Base-by-base conservation (phyloP, 2,888 invertebrate genomes). In the Cecidostiba fungosa region DNA sequence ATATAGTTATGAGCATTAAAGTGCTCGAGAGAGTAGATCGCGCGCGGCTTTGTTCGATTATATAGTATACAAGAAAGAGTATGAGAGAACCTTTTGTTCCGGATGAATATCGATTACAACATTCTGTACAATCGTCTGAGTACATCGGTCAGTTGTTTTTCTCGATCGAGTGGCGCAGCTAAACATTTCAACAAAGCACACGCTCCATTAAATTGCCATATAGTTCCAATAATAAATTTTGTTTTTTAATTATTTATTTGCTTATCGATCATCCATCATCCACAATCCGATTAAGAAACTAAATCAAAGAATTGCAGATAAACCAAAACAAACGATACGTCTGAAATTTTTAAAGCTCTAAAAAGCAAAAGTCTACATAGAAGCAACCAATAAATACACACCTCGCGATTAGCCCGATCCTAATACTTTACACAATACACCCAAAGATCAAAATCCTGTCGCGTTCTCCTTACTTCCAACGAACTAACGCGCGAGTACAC, bases 181-280 rank as follows among this genome's bases (percentile, higher is more conserved):
- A 86, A 86, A 86, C 86, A 86, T 80, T 86, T 80, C 74, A 83
- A 85, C 39, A 85, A 82, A 82, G 47, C 43, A 79, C 83, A 80
- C 54, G 59, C 23, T 70, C 82, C 62, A 59, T 85, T 76, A 82
- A 70, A 47, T 66, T 77, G 6, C 14, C 50, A 50, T 36, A 39
- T 62, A 1, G 32, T 43, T 23, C 12, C 14, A 73, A 43, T 73
- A 2, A n/a, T 19, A 54, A 69, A 69, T 29, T 69, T 69, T 29
- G 6, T 16, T n/a, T 73, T 43, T 23, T 12, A n/a, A 8, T 72
- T 54, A 43, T 43, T 2, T 43, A 3, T 32, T 32, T n/a, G n/a
- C n/a, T 32, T 32, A 3, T 32, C 32, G 32, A 3, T 32, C 32
- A 32, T 32, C 32, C 32, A 32, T 43, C 43, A 3, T 43, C 12